These are phyloP conservation scores for Passer montanus DNA, from an alignment of 2,113 vertebrate species.

Conservation along the genomic window DNA sequence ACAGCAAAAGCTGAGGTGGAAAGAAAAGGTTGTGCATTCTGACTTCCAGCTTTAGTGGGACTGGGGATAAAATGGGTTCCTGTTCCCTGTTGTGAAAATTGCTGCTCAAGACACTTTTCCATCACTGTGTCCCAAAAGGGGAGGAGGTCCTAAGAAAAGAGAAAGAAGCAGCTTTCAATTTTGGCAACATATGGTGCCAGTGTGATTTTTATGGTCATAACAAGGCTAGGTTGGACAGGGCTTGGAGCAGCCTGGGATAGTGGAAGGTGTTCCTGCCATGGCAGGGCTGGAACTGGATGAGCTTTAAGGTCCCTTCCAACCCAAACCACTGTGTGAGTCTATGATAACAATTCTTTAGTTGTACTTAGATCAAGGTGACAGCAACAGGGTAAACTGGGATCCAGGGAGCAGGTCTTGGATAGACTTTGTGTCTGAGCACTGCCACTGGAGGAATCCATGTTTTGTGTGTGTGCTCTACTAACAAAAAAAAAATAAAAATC, in stretches of 20 bases:
- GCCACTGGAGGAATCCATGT: neutral
- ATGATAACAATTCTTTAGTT: too few relatives aligned
- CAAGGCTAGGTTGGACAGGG: neutral
- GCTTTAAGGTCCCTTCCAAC: neutral
- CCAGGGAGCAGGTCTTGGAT: neutral
- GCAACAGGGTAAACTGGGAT: neutral
- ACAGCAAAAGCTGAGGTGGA: neutral
- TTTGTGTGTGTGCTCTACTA: neutral
- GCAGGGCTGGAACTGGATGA: neutral
- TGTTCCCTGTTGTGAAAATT: neutral
- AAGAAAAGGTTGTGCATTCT: neutral
- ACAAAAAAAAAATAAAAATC: neutral
- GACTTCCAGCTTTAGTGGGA: neutral
- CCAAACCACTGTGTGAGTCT: neutral
- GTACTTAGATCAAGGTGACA: neutral
- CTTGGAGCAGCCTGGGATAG: neutral
- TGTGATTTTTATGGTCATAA: neutral
- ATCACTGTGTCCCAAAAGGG: neutral
- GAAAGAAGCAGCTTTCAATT: neutral
- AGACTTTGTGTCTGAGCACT: neutral
- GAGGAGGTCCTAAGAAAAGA: neutral
- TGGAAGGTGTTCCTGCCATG: neutral
- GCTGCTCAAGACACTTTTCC: neutral
- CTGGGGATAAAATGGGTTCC: neutral
- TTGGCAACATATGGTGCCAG: neutral